phyloP scores from a whole-genome alignment of 2,888 invertebrate species.

The Stenichneumon culpator region DNA sequence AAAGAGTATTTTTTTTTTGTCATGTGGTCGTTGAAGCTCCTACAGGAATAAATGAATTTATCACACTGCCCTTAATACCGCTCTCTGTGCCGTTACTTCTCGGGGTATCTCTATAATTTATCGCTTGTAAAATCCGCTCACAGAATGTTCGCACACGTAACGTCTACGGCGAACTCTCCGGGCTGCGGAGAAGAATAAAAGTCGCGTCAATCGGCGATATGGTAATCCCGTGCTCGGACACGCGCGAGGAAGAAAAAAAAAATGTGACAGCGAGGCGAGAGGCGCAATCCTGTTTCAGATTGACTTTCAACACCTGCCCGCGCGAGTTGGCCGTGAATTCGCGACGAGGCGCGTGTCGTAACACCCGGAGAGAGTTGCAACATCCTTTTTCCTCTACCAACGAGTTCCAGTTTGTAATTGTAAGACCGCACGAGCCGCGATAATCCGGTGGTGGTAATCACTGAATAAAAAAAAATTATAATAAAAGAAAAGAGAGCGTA shows the following conservation, averaged over 20 bases:
- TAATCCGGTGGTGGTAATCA: not conserved
- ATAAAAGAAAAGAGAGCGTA: not conserved
- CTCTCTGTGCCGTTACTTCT: too few relatives aligned
- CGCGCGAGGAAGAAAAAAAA: slow-evolving; percentile 4
- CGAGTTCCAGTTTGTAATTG: slow-evolving; percentile 3
- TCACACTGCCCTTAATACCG: slow-evolving; percentile 1
- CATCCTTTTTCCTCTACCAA: slow-evolving; percentile 18
- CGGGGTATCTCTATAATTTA: too few relatives aligned
- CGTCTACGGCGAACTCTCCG: too few relatives aligned
- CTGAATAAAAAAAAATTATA: not conserved
- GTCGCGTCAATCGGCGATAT: not conserved
- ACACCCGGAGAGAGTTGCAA: slow-evolving; percentile 26
- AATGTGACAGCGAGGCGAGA: slow-evolving; percentile 52
- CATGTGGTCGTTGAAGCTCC: not conserved
- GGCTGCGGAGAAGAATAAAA: not conserved
- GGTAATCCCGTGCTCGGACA: not conserved
- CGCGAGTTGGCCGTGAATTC: slow-evolving; percentile 63
- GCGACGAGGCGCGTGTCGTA: slow-evolving; percentile 15
- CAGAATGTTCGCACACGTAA: too few relatives aligned
- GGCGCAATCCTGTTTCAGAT: slow-evolving; percentile 59
- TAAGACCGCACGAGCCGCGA: slow-evolving; percentile 1
- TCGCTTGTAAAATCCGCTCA: too few relatives aligned
- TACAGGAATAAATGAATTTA: slow-evolving; percentile 18
- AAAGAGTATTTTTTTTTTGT: slow-evolving; percentile 4
- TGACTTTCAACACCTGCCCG: slow-evolving; percentile 61